Base-by-base conservation (phyloP, 2,888 invertebrate genomes). In the Loripinus fragilis region DNA sequence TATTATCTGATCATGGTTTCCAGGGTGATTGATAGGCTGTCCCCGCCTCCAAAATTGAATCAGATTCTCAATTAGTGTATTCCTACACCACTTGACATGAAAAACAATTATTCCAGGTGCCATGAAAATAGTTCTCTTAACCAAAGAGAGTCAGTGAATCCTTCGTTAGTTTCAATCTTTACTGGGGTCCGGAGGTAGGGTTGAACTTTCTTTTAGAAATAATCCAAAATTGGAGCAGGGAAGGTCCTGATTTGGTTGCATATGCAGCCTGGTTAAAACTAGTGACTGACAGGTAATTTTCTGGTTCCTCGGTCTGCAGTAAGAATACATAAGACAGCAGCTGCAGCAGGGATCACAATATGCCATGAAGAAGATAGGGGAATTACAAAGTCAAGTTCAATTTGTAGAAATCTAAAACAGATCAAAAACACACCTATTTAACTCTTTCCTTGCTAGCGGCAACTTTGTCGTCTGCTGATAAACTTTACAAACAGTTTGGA, bases 311-410 rank as follows among this genome's bases (percentile, higher is more conserved):
- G n/a, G 12, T 38, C 12, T 38, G 38, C 23, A 60, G 33, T 60
- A 20, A 33, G 3, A 60, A 60, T 33, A 60, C 60, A 60, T 28
- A 48, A 17, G 25, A 15, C 55, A 25, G 28, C 60, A 60, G 60
- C 60, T 60, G 60, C 20, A 33, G 33, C 12, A 1, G 2, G 23
- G 7, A 60, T 60, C 60, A 60, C 60, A 60, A 60, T 60, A 33
- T n/a, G 33, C 33, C 60, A n/a, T 12, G 8, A 12, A 7, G 17
- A 20, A 60, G 60, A 60, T 60, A 60, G 28, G 7, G 60, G 20
- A 60, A 60, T 60, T 60, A 60, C 28, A 60, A 60, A 60, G 60
- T 60, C 60, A 60, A 33, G 60, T 33, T 60, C 60, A 60, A 60
- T 60, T 60, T 60, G 60, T 33, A 60, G 8, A 60, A 60, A 60